A percentile compares a stretch with the other conserved stretches of the same genome.
These are phyloP conservation scores for Zygaena filipendulae DNA, from an alignment of 2,888 invertebrate species.

Conservation along the genomic window DNA sequence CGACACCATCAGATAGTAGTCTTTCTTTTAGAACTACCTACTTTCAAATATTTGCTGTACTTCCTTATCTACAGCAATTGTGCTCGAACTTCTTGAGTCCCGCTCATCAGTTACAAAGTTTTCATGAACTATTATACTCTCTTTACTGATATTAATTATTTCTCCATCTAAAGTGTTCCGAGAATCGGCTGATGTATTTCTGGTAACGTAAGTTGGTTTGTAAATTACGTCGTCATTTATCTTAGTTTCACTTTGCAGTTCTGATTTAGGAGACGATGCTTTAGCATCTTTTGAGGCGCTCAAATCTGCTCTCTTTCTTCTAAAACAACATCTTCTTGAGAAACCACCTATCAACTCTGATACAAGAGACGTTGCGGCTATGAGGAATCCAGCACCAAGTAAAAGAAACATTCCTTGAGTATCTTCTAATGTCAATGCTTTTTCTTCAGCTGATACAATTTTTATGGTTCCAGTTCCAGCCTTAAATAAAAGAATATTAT, in stretches of 20 bases:
- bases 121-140: slow-evolving; percentile 39
- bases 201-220: slow-evolving; percentile 21
- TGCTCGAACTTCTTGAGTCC: slow-evolving; percentile 45
- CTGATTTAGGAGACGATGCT: slow-evolving; percentile 23
- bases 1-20: too few relatives aligned
- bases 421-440: slow-evolving; percentile 80
- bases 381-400: slow-evolving; percentile 74
- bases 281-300: slow-evolving; percentile 28
- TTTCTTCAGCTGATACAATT: slow-evolving; percentile 69
- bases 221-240: slow-evolving; percentile 21
- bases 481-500: slow-evolving; percentile 22
- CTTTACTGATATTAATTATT: slow-evolving; percentile 40
- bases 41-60: slow-evolving; percentile 52
- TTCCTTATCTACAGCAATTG: slow-evolving; percentile 48
- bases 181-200: slow-evolving; percentile 32
- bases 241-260: slow-evolving; percentile 19
- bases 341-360: slow-evolving; percentile 80
- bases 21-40: too few relatives aligned
- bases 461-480: slow-evolving; percentile 50
- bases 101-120: slow-evolving; percentile 25
- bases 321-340: slow-evolving; percentile 63
- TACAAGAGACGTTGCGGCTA: slow-evolving; percentile 71
- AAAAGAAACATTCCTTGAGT: slow-evolving; percentile 86
- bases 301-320: slow-evolving; percentile 20
- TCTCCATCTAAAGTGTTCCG: slow-evolving; percentile 39